A percentile compares a stretch with the other conserved stretches of the same genome.
These are phyloP conservation scores for Serrognathus titanus DNA, from an alignment of 2,888 invertebrate species.

Conservation along the genomic window DNA sequence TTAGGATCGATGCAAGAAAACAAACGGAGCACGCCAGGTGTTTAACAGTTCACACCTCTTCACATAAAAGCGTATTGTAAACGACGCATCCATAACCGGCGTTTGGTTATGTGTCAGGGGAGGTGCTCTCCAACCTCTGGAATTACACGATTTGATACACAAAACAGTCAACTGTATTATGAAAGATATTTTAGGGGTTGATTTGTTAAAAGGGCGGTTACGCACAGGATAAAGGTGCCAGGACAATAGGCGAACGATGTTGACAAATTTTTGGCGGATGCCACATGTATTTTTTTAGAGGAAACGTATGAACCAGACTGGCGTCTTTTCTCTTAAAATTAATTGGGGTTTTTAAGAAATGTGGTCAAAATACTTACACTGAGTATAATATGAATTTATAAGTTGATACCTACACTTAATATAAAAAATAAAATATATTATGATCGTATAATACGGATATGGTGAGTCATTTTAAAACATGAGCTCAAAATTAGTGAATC, in stretches of 20 bases:
- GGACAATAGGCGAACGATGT: background rate
- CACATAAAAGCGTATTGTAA: slow-evolving; percentile 17
- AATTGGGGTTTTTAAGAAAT: too few species aligned
- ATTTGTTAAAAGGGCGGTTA: slow-evolving; percentile 3
- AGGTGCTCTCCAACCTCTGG: slow-evolving; percentile 46
- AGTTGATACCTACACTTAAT: too few species aligned
- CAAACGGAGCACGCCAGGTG: slow-evolving; percentile 7
- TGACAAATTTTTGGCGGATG: background rate
- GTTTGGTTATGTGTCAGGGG: slow-evolving; percentile 36
- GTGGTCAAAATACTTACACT: too few species aligned
- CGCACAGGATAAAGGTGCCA: background rate
- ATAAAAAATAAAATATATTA: too few species aligned
- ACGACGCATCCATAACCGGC: slow-evolving; percentile 20
- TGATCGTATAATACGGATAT: too few species aligned
- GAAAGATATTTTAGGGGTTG: slow-evolving; percentile 1
- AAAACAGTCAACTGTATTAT: slow-evolving; percentile 30
- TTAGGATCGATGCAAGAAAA: too few species aligned
- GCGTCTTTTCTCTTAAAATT: too few species aligned
- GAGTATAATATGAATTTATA: too few species aligned
- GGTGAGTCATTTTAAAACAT: too few species aligned
- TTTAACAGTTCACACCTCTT: slow-evolving; percentile 27
- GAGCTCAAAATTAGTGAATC: too few species aligned
- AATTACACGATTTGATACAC: slow-evolving; percentile 50
- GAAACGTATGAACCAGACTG: too few species aligned
- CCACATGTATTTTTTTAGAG: too few species aligned